Conservation (phyloP, 2,888 invertebrate genomes). For the Notocelia uddmanniana region DNA sequence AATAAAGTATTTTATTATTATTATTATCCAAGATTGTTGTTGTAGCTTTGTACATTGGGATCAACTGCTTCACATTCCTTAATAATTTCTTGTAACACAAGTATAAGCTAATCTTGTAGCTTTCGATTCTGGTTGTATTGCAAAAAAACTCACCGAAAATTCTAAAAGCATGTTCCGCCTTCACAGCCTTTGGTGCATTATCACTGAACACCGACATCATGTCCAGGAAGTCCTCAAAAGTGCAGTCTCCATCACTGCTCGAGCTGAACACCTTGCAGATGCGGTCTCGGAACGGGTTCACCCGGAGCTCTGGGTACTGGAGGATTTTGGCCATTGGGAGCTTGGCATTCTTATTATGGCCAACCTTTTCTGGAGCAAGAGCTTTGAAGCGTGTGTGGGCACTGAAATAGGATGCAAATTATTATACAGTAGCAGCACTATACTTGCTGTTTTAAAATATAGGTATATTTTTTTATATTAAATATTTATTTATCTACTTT, state of each 20-base stretch:
- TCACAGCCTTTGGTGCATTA: constrained; percentile 95
- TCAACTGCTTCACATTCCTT: no score
- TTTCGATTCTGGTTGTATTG: no score
- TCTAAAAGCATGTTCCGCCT: constrained; percentile 97
- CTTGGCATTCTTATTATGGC: constrained; percentile 94
- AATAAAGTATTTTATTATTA: no score
- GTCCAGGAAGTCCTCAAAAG: constrained; percentile 97
- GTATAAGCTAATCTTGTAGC: no score
- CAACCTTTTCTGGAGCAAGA: constrained; percentile 95
- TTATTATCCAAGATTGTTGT: no score
- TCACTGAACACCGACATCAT: constrained; percentile 99
- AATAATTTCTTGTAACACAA: no score
- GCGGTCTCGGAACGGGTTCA: constrained; percentile 96
- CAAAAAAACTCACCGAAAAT: constrained; percentile 95
- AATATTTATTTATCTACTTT: no score
- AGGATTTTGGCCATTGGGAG: constrained; percentile 93
- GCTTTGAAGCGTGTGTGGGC: constrained; percentile 96
- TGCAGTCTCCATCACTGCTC: constrained; percentile 95
- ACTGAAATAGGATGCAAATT: constrained; percentile 78
- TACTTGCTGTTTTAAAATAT: no score
- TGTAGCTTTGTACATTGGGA: no score
- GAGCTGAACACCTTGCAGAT: constrained; percentile 97
- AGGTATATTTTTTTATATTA: no score
- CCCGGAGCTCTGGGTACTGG: constrained; percentile 94
- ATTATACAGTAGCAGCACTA: no score